These are phyloP conservation scores for Gopherus flavomarginatus DNA, from an alignment of 2,113 vertebrate genomes.

Conservation along the genomic window DNA sequence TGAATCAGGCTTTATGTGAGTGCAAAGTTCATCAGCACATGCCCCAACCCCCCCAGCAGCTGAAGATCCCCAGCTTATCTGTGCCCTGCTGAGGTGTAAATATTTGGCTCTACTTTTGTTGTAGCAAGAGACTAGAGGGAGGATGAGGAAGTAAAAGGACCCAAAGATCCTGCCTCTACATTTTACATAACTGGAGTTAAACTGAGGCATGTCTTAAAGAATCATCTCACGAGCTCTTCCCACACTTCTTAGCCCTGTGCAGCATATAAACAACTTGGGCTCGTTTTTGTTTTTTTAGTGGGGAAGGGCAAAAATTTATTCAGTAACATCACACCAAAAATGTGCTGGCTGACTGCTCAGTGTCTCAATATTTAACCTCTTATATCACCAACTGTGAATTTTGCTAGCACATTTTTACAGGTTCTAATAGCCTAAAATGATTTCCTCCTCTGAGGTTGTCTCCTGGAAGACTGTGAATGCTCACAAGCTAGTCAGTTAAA, in stretches of 20 bases:
- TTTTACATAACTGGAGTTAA: background rate
- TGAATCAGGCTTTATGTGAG: rapidly evolving
- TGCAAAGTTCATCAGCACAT: background rate
- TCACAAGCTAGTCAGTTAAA: background rate
- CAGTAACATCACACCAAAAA: background rate
- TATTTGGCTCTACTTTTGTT: background rate
- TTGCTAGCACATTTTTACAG: background rate
- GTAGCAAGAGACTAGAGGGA: background rate
- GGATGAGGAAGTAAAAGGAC: background rate
- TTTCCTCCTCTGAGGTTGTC: background rate
- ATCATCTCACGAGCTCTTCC: background rate
- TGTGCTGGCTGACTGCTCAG: background rate
- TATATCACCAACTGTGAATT: background rate
- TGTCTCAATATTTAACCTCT: background rate
- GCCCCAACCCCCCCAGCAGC: rapidly evolving
- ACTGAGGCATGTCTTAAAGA: background rate
- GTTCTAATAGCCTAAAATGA: background rate
- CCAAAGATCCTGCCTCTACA: background rate
- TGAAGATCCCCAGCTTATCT: rapidly evolving
- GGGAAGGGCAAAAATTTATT: background rate
- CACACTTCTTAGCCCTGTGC: background rate
- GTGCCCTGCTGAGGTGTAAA: background rate
- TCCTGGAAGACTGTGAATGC: background rate
- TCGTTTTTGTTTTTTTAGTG: background rate
- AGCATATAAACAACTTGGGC: background rate